These are phyloP conservation scores for Syngnathus rostellatus DNA, from an alignment of 2,797 vertebrate species.

Conservation along the genomic window DNA sequence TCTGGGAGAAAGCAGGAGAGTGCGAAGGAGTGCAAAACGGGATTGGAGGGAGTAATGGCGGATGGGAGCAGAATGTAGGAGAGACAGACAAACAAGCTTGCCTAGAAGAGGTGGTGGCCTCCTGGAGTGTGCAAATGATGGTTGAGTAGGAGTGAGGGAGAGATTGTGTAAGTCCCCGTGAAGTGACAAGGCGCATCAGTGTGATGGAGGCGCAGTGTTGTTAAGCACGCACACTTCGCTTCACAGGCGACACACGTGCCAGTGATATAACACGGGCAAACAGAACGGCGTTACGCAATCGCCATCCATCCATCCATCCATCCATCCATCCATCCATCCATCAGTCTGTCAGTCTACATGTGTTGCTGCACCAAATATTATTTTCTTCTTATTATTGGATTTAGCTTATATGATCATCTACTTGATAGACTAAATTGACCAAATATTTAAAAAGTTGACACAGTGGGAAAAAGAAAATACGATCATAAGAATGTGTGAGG, in stretches of 20 bases:
- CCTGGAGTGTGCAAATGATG: constrained; percentile 25
- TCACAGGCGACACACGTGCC: neutral
- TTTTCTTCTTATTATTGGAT: too few relatives aligned
- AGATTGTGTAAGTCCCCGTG: constrained; percentile 52
- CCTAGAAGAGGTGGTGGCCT: constrained; percentile 10
- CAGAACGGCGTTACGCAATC: neutral
- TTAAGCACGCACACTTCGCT: neutral
- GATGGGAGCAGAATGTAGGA: constrained; percentile 36
- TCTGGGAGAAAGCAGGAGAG: constrained; percentile 45
- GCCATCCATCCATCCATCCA: neutral
- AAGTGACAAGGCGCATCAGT: constrained; percentile 46
- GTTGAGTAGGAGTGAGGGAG: constrained; percentile 18
- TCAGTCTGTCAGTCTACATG: too few relatives aligned
- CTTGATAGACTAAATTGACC: neutral
- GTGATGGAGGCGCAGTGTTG: constrained; percentile 34
- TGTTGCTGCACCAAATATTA: too few relatives aligned
- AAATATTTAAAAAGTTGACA: constrained; percentile 30
- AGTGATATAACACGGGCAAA: neutral
- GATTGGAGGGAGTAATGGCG: constrained; percentile 33
- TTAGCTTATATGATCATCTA: too few relatives aligned
- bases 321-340: too few relatives aligned
- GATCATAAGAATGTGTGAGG: constrained; percentile 32
- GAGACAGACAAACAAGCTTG: constrained; percentile 29
- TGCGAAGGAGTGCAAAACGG: constrained; percentile 27
- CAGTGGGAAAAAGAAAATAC: constrained; percentile 41